Conservation (phyloP, 2,797 vertebrate genomes). For the Kryptolebias ocellatus region DNA sequence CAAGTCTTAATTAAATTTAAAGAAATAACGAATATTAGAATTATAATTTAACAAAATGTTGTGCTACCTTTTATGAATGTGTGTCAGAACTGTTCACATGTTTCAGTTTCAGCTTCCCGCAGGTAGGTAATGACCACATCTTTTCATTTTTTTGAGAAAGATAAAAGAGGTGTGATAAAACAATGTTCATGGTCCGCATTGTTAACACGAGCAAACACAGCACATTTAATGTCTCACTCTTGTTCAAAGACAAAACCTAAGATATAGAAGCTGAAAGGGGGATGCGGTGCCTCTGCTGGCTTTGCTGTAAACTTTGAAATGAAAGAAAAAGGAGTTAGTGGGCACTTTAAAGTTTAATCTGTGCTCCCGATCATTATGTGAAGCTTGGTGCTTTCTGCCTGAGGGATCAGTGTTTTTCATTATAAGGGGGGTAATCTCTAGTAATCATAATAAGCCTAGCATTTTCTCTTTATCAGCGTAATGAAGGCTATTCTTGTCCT, state of each 20-base stretch:
- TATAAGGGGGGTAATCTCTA: conserved; percentile 58
- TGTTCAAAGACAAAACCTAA: conserved; percentile 27
- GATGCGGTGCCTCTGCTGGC: conserved; percentile 19
- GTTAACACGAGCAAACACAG: conserved; percentile 40
- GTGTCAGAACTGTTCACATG: conserved; percentile 20
- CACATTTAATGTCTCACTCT: conserved; percentile 36
- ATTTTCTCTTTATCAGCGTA: conserved; percentile 66
- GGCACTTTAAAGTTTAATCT: conserved; percentile 68
- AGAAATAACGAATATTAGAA: conserved; percentile 54
- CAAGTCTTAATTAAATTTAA: conserved; percentile 49
- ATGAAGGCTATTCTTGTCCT: conserved; percentile 49
- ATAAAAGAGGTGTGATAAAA: conserved; percentile 31
- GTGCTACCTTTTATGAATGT: conserved; percentile 32
- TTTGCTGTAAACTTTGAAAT: conserved; percentile 55
- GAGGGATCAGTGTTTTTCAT: conserved; percentile 45
- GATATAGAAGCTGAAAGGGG: conserved; percentile 15
- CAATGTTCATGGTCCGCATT: conserved; percentile 27
- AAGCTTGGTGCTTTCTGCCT: conserved; percentile 43
- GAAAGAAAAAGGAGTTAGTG: conserved; percentile 42
- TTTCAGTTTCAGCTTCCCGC: conserved; percentile 47
- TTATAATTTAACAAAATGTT: conserved; percentile 41
- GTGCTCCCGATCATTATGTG: conserved; percentile 65
- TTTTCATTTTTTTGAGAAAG: conserved; percentile 30
- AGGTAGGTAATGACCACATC: conserved; percentile 50
- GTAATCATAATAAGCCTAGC: conserved; percentile 65